Base-by-base conservation (phyloP, 1,140 invertebrate species). In the Saxidomus purpurata region DNA sequence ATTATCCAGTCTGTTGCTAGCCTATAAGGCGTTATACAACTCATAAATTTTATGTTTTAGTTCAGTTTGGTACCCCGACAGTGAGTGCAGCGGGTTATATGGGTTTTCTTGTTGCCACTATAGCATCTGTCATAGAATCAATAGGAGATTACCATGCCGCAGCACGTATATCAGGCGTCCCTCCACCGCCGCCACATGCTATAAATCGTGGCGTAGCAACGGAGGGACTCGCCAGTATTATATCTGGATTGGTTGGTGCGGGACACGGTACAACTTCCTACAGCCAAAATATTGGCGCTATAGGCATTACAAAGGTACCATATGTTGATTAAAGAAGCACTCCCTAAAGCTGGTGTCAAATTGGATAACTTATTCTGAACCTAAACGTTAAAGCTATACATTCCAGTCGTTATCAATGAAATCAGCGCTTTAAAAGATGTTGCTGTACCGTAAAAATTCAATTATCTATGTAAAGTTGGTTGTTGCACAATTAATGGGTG, bases 91-190 rank as follows among this genome's bases (percentile, higher is more conserved):
- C 97, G 0, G 97, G 97, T 0, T 97, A 98, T 15, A 95, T 98
- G 25, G 98, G 98, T 0, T 98, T 98, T 97, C 91, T 98, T 59
- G 98, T 98, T 9, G 98, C 98, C 0, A 97, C 98, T 8, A 93
- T 99, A 13, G 97, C 98, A 0, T 98, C 98, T 76, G 97, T 98
- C 0, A 97, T 98, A 9, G 98, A 98, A 95, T 98, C 98, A 0
- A 97, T 98, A 80, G 98, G 98, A 92, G 98, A 98, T 95, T 98
- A 98, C 95, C 98, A 98, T 61, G 98, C 98, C 3, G 98, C 98
- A 4, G 98, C 98, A 0, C 97, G 97, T 94, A 97, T 98, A 97
- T 97, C 97, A 84, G 90, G 91, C 31, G 98, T 98, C 0, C 97
- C 97, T 0, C 97, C 97, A 0, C 98, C 98, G 0, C 98, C 98